A percentile compares a stretch with the other conserved stretches of the same genome.
phyloP scores from a whole-genome alignment of 64 coral and sea anemone genomes.

The Pocillopora damicornis region DNA sequence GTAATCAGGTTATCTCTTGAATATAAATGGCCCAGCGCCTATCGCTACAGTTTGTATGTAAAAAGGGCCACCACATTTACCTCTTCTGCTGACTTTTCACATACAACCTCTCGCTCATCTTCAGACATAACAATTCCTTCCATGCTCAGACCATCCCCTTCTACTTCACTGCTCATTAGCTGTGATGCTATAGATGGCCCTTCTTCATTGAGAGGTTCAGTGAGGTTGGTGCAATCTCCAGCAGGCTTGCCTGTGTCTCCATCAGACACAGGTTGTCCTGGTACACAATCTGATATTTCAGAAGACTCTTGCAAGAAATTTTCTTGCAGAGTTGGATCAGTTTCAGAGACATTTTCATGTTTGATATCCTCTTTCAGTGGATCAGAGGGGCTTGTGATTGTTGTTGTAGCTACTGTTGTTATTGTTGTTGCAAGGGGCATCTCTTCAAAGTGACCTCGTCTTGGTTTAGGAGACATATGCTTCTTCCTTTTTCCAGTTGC shows the following conservation, averaged over 20 bases:
- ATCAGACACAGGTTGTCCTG: background rate
- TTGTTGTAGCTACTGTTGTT: conserved; percentile 5
- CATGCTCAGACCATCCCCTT: conserved; percentile 63
- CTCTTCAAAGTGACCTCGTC: conserved; percentile 55
- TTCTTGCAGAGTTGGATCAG: background rate
- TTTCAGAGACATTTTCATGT: background rate
- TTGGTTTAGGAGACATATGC: conserved; percentile 75
- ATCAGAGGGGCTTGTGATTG: conserved; percentile 6
- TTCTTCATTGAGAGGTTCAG: conserved; percentile 43
- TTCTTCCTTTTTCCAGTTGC: conserved; percentile 85
- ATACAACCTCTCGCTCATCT: conserved; percentile 57
- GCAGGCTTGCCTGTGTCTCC: conserved; percentile 27
- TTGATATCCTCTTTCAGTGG: background rate
- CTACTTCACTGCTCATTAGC: conserved; percentile 70
- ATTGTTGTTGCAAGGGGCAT: conserved; percentile 26
- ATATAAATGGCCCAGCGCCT: no score
- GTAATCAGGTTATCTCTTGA: no score
- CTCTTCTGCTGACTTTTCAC: conserved; percentile 17
- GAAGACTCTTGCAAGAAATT: background rate
- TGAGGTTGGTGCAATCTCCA: conserved; percentile 32
- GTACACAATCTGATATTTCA: background rate
- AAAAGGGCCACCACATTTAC: background rate
- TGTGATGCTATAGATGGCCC: conserved; percentile 80
- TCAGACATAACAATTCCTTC: conserved; percentile 89
- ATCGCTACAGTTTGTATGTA: no score